These are phyloP conservation scores for Esperia sulphurella DNA, from an alignment of 2,888 invertebrate species.

Conservation along the genomic window DNA sequence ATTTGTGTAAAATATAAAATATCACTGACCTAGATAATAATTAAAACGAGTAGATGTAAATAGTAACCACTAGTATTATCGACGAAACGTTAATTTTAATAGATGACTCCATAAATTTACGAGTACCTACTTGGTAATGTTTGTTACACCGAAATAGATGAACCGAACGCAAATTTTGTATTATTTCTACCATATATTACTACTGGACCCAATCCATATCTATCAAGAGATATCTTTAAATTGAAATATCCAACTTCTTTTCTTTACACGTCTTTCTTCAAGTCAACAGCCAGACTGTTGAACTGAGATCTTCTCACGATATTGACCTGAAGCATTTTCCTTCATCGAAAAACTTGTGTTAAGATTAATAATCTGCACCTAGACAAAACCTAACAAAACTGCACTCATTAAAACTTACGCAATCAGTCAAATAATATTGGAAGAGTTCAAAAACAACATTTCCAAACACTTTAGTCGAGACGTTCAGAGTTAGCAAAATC, in stretches of 20 bases:
- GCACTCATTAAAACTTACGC: conserved; percentile 6
- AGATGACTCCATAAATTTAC: conserved; percentile 50
- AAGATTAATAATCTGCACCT: too few species aligned
- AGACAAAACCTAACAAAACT: too few species aligned
- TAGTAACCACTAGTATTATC: conserved; percentile 40
- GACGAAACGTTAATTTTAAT: conserved; percentile 53
- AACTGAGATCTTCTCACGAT: too few species aligned
- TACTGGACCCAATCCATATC: too few species aligned
- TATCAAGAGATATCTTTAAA: too few species aligned
- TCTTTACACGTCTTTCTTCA: too few species aligned
- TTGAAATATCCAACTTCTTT: too few species aligned
- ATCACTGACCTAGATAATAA: conserved; percentile 6
- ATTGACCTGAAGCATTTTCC: too few species aligned
- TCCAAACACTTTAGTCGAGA: conserved; percentile 17
- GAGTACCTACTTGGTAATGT: conserved; percentile 49
- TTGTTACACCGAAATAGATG: conserved; percentile 78
- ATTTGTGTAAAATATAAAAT: conserved; percentile 1
- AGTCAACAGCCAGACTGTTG: too few species aligned
- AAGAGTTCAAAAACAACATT: background rate
- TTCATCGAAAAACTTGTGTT: too few species aligned
- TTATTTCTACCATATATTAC: conserved; percentile 29
- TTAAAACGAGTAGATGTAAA: conserved; percentile 29
- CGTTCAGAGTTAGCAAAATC: conserved; percentile 39
- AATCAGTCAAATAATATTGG: background rate
- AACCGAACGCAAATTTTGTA: conserved; percentile 35